Evolutionary conservation across 1,140 invertebrate species (phyloP).

Genomic region (Gryon sp.): DNA sequence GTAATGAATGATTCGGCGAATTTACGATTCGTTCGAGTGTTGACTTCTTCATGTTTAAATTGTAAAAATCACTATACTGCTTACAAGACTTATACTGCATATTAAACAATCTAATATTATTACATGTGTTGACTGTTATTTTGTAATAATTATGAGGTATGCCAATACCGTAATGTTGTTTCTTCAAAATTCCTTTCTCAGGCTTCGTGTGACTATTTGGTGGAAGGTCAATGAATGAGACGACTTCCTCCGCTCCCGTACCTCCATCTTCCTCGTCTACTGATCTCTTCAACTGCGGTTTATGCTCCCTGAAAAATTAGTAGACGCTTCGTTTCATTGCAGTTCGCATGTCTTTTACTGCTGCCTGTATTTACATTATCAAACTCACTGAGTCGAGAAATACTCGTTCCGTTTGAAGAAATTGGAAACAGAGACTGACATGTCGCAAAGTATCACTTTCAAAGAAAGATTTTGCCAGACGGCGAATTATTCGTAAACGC

Average conservation of each 20-base stretch:
- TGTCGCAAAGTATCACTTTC: slow-evolving; percentile 28
- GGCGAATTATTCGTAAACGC: slow-evolving; percentile 17
- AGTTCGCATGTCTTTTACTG: slow-evolving; percentile 30
- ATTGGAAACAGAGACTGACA: slow-evolving; percentile 16
- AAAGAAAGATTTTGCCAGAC: slow-evolving; percentile 27
- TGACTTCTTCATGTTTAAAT: too few relatives aligned
- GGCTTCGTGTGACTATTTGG: slow-evolving; percentile 88
- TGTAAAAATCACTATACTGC: too few relatives aligned
- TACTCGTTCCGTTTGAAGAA: slow-evolving; percentile 39
- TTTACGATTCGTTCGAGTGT: too few relatives aligned
- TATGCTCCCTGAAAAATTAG: slow-evolving; percentile 85
- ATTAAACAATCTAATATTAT: too few relatives aligned
- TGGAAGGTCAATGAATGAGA: slow-evolving; percentile 90
- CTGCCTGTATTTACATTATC: slow-evolving; percentile 45
- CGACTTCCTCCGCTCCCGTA: slow-evolving; percentile 87
- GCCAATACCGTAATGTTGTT: slow-evolving; percentile 88
- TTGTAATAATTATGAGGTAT: slow-evolving; percentile 81
- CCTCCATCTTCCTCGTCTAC: slow-evolving; percentile 85
- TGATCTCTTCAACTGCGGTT: slow-evolving; percentile 86
- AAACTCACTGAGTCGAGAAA: slow-evolving; percentile 38
- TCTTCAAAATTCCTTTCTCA: slow-evolving; percentile 94
- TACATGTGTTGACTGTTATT: too few relatives aligned
- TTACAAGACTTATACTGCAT: too few relatives aligned
- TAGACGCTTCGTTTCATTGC: slow-evolving; percentile 51
- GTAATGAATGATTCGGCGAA: slow-evolving; percentile 86